Evolutionary conservation across 2,113 vertebrate species (phyloP).

Genomic region (Calypte anna): DNA sequence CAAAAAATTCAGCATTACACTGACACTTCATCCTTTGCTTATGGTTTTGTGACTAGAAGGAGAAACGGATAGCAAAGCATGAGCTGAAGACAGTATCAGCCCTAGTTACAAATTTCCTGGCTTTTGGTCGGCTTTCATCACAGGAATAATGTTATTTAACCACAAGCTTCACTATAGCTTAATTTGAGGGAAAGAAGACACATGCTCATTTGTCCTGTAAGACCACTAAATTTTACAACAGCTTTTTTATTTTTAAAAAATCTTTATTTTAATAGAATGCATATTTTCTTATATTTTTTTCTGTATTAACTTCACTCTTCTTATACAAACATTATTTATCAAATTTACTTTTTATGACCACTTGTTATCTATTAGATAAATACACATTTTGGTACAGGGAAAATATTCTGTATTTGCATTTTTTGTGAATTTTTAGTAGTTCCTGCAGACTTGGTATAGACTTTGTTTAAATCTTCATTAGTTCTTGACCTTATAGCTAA

Average conservation of each 20-base stretch:
- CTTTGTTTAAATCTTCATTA: not conserved
- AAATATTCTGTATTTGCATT: not conserved
- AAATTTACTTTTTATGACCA: not conserved
- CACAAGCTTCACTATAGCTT: constrained; percentile 5
- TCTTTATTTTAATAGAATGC: not conserved
- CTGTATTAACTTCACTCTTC: not conserved
- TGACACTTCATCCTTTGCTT: constrained; percentile 16
- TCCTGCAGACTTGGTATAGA: not conserved
- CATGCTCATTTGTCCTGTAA: not conserved
- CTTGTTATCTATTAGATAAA: not conserved
- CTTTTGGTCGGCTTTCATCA: constrained; percentile 46
- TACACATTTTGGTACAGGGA: not conserved
- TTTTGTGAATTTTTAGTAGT: not conserved
- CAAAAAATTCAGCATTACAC: constrained; percentile 39
- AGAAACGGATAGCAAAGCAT: not conserved
- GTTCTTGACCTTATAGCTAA: not conserved
- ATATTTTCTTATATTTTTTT: not conserved
- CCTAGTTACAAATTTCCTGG: constrained; percentile 58
- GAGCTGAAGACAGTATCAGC: constrained; percentile 25
- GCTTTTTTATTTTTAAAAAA: not conserved
- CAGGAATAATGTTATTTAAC: constrained; percentile 55
- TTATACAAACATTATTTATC: not conserved
- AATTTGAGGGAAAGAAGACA: not conserved
- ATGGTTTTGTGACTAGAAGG: constrained; percentile 19
- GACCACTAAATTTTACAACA: not conserved